Base-by-base conservation (phyloP, 2,113 vertebrate genomes). In the Fregata magnificens region DNA sequence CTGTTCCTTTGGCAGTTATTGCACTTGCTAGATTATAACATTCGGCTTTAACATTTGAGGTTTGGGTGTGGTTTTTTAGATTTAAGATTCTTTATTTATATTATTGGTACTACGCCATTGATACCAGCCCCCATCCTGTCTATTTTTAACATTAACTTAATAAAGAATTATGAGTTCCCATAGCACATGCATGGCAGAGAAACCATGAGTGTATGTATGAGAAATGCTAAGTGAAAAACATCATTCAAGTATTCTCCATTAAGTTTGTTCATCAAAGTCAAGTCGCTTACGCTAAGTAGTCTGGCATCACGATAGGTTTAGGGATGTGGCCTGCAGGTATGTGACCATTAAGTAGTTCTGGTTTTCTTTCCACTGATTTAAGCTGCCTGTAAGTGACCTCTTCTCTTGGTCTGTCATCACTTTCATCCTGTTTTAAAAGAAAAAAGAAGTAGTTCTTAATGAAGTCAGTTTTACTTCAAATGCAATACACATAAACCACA, bases 271-370 rank as follows among this genome's bases (percentile, higher is more conserved):
- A 69, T 40, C 47, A 83, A 91, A 82, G 50, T 26, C 52, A 13
- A 22, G 66, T 53, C 66, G 99, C 99, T 99, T 92, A 99, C 99
- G 98, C 99, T 71, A 99, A 97, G 14, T 99, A 99, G 96, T 99
- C 99, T 1, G 99, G 99, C 97, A 99, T 99, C 76, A 99, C 96
- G 19, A 99, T 98, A 18, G 99, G 99, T 91, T 99, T 99, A 20
- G 99, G 99, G 94, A 99, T 99, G 97, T 99, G 98, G 50, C 99
- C 99, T 1, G 99, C 95, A 17, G 99, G 99, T 61, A 99, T 99
- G 95, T 99, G 98, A 38, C 99, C 99, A 83, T 98, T 99, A 45
- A 99, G 97, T 10, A 99, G 97, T 87, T 99, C 99, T 2, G 99
- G 99, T 95, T 98, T 98, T 95, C 97, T 69, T 91, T 98, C 97